A percentile compares a stretch with the other conserved stretches of the same genome.
phyloP scores from a whole-genome alignment of 2,888 invertebrate species.

The Strigamia crassipes region DNA sequence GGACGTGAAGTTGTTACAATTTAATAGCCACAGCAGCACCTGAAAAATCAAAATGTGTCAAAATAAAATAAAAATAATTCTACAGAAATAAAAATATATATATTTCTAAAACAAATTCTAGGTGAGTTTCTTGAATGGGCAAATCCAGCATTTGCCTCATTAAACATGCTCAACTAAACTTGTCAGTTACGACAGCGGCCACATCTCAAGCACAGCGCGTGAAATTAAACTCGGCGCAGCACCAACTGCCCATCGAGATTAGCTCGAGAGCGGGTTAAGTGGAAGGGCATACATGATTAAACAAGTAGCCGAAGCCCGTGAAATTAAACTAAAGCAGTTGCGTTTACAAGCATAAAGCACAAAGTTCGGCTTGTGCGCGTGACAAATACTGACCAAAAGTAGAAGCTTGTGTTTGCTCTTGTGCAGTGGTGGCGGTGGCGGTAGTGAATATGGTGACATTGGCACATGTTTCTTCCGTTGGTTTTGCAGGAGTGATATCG shows the following conservation, averaged over 20 bases:
- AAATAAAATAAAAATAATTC: neutral
- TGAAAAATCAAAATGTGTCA: conserved; percentile 17
- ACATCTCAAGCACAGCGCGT: conserved; percentile 33
- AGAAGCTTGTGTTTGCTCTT: conserved; percentile 45
- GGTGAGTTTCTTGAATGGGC: neutral
- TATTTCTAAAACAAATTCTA: neutral
- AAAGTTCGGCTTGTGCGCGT: neutral
- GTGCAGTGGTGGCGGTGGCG: conserved; percentile 39
- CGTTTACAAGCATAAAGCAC: neutral
- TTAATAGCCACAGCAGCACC: conserved; percentile 42
- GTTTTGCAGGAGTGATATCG: conserved; percentile 48
- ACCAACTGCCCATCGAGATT: conserved; percentile 39
- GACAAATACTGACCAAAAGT: conserved; percentile 48
- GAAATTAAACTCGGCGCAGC: conserved; percentile 22
- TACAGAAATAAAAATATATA: neutral
- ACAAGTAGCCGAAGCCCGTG: conserved; percentile 16
- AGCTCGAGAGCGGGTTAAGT: conserved; percentile 36
- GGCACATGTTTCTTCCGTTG: conserved; percentile 7
- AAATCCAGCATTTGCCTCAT: neutral
- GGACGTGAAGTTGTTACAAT: conserved; percentile 38
- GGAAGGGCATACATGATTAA: conserved; percentile 25
- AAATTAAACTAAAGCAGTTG: conserved; percentile 27
- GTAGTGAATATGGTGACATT: conserved; percentile 19
- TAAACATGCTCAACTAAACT: conserved; percentile 36
- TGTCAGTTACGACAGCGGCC: conserved; percentile 32